phyloP scores from a whole-genome alignment of 2,797 vertebrate species.

The Tokudaia tokunoshimensis region DNA sequence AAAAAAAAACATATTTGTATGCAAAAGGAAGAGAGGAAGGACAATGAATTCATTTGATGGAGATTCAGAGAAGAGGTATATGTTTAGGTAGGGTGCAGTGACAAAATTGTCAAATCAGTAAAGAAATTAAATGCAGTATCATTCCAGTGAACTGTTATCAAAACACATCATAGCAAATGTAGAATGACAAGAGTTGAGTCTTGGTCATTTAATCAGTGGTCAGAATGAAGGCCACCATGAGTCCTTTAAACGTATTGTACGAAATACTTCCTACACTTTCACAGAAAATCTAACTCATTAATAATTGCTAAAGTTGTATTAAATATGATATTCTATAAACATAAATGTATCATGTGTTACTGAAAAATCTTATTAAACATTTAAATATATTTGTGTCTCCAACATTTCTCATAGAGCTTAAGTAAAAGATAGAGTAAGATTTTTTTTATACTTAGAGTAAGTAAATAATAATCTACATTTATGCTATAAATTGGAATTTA shows the following conservation, averaged over 20 bases:
- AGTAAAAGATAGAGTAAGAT: conserved; percentile 10
- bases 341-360: conserved; percentile 46
- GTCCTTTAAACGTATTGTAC: conserved; percentile 16
- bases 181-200: conserved; percentile 17
- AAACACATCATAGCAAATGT: conserved; percentile 43
- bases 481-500: background rate
- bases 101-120: background rate
- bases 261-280: conserved; percentile 27
- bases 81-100: background rate
- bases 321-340: conserved; percentile 11
- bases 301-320: conserved; percentile 47
- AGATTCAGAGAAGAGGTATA: conserved; percentile 63
- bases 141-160: background rate
- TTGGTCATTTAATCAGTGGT: conserved; percentile 25
- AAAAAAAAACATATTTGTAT: background rate
- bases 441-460: conserved; percentile 33
- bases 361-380: conserved; percentile 54
- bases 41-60: conserved; percentile 79
- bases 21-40: conserved; percentile 67
- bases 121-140: background rate
- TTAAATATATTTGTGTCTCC: conserved; percentile 55
- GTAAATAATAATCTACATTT: background rate
- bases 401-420: background rate
- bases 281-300: conserved; percentile 54
- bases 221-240: background rate